These are phyloP conservation scores for Agapostemon virescens DNA, from an alignment of 2,888 invertebrate genomes.

Conservation along the genomic window DNA sequence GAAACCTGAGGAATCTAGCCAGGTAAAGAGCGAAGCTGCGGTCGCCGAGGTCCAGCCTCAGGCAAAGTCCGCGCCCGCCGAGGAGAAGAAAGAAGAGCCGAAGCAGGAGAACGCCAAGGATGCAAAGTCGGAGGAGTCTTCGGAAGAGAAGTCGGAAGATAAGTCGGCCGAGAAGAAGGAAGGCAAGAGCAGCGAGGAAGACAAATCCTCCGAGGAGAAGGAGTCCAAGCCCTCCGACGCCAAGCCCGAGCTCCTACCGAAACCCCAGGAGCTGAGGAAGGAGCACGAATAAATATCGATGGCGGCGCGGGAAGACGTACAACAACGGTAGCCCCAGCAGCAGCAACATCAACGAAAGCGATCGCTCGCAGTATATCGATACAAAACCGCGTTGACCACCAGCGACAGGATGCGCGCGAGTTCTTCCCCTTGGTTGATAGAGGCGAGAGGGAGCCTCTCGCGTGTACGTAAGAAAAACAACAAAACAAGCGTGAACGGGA, in stretches of 20 bases:
- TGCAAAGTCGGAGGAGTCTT: constrained; percentile 67
- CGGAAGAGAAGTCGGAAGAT: constrained; percentile 63
- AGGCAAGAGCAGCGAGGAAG: constrained; percentile 63
- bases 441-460: constrained; percentile 56
- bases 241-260: constrained; percentile 64
- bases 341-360: constrained; percentile 57
- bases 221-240: constrained; percentile 53
- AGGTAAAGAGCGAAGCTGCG: constrained; percentile 52
- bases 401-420: constrained; percentile 46
- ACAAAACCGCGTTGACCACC: constrained; percentile 39
- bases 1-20: constrained; percentile 57
- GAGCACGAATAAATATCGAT: constrained; percentile 20
- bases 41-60: constrained; percentile 45
- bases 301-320: constrained; percentile 51
- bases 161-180: constrained; percentile 61
- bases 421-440: constrained; percentile 59
- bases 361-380: constrained; percentile 67
- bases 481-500: constrained; percentile 36
- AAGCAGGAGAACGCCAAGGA: constrained; percentile 74
- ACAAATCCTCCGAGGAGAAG: constrained; percentile 63
- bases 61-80: constrained; percentile 47
- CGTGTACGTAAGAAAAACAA: constrained; percentile 43
- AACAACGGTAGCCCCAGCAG: constrained; percentile 60
- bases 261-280: constrained; percentile 56
- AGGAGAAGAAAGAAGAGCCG: constrained; percentile 64